Evolutionary conservation across 2,113 vertebrate genomes (phyloP).

Genomic region (Mormyrus iriodes): DNA sequence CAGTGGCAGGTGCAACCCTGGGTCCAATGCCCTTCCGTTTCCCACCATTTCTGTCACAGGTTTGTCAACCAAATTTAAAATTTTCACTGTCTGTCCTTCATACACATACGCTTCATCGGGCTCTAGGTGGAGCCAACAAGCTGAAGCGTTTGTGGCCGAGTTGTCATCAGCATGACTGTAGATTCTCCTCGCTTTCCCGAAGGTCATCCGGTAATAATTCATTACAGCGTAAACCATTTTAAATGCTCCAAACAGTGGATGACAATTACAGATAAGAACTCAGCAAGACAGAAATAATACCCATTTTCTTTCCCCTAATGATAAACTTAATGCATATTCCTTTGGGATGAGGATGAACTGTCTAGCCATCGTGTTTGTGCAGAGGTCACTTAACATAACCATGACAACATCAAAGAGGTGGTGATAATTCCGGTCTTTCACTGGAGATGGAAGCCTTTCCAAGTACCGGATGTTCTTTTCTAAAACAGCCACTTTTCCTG

Average conservation of each 20-base stretch:
- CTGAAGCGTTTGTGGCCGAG: not conserved
- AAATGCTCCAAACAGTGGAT: not conserved
- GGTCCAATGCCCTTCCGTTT: not conserved
- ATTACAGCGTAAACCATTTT: not conserved
- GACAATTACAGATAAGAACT: conserved; percentile 18
- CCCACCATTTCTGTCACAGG: not conserved
- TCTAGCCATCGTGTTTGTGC: conserved; percentile 40
- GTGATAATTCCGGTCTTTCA: not conserved
- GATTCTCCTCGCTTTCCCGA: not conserved
- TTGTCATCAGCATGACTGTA: not conserved
- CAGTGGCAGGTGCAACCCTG: not conserved
- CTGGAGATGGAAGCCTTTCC: not conserved
- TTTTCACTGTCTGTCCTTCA: not conserved
- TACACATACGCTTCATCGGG: not conserved
- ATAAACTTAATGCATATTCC: conserved; percentile 50
- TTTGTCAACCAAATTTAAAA: not conserved
- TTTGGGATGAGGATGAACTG: conserved; percentile 45
- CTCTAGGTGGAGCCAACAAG: not conserved
- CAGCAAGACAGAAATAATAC: not conserved
- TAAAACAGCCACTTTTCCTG: not conserved
- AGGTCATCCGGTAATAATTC: conserved; percentile 27
- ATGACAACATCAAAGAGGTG: conserved; percentile 43
- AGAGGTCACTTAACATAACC: conserved; percentile 30
- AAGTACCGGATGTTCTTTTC: not conserved
- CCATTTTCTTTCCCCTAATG: conserved; percentile 40